Percentiles rank a stretch among this genome's conserved stretches.
Evolutionary conservation across 2,113 vertebrate species (phyloP).

Genomic region (Odontophorus gujanensis): DNA sequence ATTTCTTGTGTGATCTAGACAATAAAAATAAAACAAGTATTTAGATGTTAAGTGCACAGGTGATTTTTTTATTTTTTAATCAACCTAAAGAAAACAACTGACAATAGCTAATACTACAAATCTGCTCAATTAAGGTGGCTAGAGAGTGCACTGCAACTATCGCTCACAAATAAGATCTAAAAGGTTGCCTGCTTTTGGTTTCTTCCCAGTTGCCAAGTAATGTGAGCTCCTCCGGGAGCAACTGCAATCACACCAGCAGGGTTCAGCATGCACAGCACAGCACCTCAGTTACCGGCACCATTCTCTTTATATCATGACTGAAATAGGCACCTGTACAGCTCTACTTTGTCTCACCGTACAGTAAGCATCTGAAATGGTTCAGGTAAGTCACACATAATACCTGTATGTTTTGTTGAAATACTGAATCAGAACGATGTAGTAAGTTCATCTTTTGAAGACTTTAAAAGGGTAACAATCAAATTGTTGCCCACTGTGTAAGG

Average conservation of each 20-base stretch:
- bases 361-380: background rate
- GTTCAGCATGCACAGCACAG: background rate
- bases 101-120: background rate
- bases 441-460: background rate
- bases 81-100: background rate
- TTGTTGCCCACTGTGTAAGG: background rate
- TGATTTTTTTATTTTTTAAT: background rate
- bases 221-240: background rate
- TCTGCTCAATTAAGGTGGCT: background rate
- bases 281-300: background rate
- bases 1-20: constrained; percentile 97
- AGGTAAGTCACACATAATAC: background rate
- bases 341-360: background rate
- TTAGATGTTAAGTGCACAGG: background rate
- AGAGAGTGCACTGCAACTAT: background rate
- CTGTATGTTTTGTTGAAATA: background rate
- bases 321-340: background rate
- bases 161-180: background rate
- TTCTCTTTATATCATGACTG: background rate
- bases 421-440: background rate
- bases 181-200: background rate
- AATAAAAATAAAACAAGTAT: constrained; percentile 37
- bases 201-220: background rate
- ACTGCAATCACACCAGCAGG: background rate
- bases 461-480: background rate